Evolutionary conservation across 2,113 vertebrate species (phyloP).

Genomic region (Rhinolophus sinicus): DNA sequence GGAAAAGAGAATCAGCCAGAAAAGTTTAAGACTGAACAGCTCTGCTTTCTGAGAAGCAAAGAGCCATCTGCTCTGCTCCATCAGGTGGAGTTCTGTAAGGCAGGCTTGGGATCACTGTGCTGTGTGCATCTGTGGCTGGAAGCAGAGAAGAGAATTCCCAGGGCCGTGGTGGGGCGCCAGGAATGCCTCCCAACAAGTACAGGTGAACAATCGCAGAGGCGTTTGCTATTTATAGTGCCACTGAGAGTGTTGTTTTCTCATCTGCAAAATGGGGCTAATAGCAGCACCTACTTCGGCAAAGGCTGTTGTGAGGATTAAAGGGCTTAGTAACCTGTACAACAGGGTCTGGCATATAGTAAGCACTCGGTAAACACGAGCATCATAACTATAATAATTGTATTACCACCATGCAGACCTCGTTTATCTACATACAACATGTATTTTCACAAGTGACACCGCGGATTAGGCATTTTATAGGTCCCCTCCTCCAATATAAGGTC

Average conservation of each 20-base stretch:
- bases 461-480: background rate
- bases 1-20: background rate
- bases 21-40: background rate
- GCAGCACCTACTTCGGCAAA: background rate
- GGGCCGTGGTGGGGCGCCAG: background rate
- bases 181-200: background rate
- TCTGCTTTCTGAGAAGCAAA: background rate
- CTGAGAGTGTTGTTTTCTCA: background rate
- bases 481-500: background rate
- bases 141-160: background rate
- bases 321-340: background rate
- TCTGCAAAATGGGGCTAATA: background rate
- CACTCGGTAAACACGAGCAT: background rate
- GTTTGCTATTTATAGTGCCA: background rate
- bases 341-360: background rate
- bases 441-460: background rate
- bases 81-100: background rate
- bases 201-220: background rate
- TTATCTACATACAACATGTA: background rate
- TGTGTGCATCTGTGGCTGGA: background rate
- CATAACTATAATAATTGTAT: background rate
- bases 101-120: accelerated
- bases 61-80: background rate
- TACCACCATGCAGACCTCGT: background rate
- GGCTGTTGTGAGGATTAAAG: background rate